phyloP scores from a whole-genome alignment of 2,888 invertebrate genomes.

The Hypercompe scribonia region DNA sequence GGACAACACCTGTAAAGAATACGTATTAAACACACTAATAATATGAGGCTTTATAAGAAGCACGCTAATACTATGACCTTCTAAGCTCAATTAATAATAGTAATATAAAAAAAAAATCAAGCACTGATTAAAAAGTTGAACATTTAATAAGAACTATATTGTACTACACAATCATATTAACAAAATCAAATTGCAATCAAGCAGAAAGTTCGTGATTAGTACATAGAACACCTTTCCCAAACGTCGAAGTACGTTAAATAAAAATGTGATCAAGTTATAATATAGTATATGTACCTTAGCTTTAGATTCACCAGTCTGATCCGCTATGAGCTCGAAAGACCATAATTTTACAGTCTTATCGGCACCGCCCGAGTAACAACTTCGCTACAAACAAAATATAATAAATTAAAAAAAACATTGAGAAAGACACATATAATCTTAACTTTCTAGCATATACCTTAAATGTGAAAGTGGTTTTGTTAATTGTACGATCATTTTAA shows the following conservation, averaged over 20 bases:
- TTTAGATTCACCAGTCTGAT: conserved; percentile 87
- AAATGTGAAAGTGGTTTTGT: neutral
- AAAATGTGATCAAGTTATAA: neutral
- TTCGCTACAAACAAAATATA: conserved; percentile 83
- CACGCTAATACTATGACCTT: neutral
- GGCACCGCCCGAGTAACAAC: conserved; percentile 94
- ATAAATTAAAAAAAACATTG: neutral
- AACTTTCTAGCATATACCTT: neutral
- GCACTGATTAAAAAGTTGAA: too few relatives aligned
- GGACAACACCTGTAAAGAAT: conserved; percentile 87
- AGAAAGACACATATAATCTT: neutral
- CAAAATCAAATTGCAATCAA: too few relatives aligned
- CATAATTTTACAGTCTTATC: conserved; percentile 97
- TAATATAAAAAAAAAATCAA: too few relatives aligned
- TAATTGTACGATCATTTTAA: neutral
- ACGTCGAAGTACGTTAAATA: neutral
- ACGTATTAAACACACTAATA: conserved; percentile 12
- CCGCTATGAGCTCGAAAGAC: conserved; percentile 95
- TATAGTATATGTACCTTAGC: conserved; percentile 79
- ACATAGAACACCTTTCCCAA: neutral
- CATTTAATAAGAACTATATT: too few relatives aligned
- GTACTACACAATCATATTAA: too few relatives aligned
- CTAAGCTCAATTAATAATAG: too few relatives aligned
- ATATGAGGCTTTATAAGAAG: neutral
- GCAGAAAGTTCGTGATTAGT: too few relatives aligned